These are phyloP conservation scores for Ischnus inquisitorius DNA, from an alignment of 2,888 invertebrate species.

Conservation along the genomic window DNA sequence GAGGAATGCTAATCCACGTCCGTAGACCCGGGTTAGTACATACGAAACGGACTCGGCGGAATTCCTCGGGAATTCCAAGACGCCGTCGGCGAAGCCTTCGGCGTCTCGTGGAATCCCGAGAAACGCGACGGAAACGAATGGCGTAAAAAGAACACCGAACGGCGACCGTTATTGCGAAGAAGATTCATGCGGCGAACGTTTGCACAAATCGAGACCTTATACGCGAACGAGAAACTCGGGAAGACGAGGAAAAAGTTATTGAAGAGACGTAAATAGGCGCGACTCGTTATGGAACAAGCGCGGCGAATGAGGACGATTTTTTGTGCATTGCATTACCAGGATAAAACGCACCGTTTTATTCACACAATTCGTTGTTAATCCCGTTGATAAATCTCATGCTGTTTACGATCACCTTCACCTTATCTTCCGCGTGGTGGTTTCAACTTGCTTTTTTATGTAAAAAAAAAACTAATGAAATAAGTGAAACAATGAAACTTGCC, in stretches of 20 bases:
- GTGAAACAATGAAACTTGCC: too few relatives aligned
- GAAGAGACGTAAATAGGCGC: not conserved
- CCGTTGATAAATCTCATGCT: too few relatives aligned
- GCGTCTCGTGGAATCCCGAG: not conserved
- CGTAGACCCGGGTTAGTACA: not conserved
- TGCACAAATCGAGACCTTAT: not conserved
- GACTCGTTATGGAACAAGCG: too few relatives aligned
- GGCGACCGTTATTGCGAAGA: not conserved
- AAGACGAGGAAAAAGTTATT: not conserved
- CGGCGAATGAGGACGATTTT: too few relatives aligned
- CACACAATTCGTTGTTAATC: too few relatives aligned
- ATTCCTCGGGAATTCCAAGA: constrained; percentile 1
- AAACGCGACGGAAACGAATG: not conserved
- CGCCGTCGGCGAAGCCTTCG: not conserved
- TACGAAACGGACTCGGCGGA: not conserved
- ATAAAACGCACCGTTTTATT: too few relatives aligned
- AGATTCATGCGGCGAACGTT: not conserved
- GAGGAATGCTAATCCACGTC: constrained; percentile 32
- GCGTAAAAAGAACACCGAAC: not conserved
- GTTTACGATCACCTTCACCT: too few relatives aligned
- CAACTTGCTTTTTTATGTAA: too few relatives aligned
- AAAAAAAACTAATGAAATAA: too few relatives aligned
- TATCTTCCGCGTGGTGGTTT: too few relatives aligned
- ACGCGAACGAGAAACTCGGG: too few relatives aligned
- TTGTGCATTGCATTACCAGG: too few relatives aligned